These are phyloP conservation scores for Pseudococcus viburni DNA, from an alignment of 2,888 invertebrate species.

Conservation along the genomic window DNA sequence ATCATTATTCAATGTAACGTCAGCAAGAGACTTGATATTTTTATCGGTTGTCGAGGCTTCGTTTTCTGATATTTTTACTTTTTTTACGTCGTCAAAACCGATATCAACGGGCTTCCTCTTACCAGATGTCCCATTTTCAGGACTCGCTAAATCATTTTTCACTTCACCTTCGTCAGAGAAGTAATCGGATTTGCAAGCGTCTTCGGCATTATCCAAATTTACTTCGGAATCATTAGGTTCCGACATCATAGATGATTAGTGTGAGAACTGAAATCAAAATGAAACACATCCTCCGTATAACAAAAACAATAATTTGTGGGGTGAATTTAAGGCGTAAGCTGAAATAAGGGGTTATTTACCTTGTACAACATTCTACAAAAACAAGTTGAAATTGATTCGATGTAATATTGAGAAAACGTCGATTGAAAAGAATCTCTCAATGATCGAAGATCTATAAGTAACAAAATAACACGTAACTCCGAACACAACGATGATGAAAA, in stretches of 20 bases:
- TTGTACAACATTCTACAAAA: background rate
- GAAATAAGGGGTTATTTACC: background rate
- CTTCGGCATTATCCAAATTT: background rate
- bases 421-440: background rate
- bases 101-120: conserved; percentile 18
- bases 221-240: conserved; percentile 29
- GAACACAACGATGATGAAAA: background rate
- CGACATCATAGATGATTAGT: background rate
- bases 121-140: background rate
- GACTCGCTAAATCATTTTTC: background rate
- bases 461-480: background rate
- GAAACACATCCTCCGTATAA: background rate
- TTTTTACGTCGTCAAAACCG: background rate
- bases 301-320: background rate
- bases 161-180: conserved; percentile 44
- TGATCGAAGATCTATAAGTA: background rate
- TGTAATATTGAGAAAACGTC: background rate
- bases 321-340: background rate
- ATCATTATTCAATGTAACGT: background rate
- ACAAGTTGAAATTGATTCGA: background rate
- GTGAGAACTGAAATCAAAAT: background rate
- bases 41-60: background rate
- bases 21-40: background rate
- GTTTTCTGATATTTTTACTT: background rate
- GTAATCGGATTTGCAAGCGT: conserved; percentile 36